Base-by-base conservation (phyloP, 2,797 vertebrate genomes). In the Clarias laeviceps region DNA sequence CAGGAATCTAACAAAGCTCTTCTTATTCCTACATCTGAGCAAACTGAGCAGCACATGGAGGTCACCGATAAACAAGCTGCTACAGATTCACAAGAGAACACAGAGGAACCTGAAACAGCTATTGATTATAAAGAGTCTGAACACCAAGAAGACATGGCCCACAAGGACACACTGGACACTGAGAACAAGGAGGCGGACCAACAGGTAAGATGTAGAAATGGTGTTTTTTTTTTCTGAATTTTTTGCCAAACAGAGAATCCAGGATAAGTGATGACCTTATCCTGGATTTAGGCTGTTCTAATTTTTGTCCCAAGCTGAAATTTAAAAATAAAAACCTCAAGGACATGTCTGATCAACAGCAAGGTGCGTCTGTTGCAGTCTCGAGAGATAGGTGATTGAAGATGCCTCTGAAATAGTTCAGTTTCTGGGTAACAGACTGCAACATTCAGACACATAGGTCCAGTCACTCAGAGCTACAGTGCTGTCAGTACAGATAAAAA, bases 241-340 rank as follows among this genome's bases (percentile, higher is more conserved):
- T 40, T 9, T 62, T 73, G 37, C n/a, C 18, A 11, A 64, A 70
- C 5, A 66, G 40, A 80, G 37, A 84, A 74, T 82, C 9, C 65
- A 64, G 64, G 62, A 88, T 74, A 88, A 89, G 80, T 82, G 68
- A 69, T 82, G 82, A 86, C 70, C 88, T 85, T 84, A 85, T 88
- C 54, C 80, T 50, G 64, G 82, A 84, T 89, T 76, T 89, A 90
- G 74, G 80, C 70, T 90, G 90, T 85, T 93, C 89, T 84, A 88
- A 86, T 92, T 93, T 66, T 79, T 86, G 80, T 91, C 87, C 91
- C 89, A 90, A 87, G 88, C 91, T 84, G 90, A 88, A 85, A 90
- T 88, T 90, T 90, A 94, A 92, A 94, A 92, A 91, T 90, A 90
- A 90, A 90, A 85, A 85, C 73, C 89, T 92, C 90, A 92, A 93